phyloP scores from a whole-genome alignment of 2,113 vertebrate species.

The Hassar affinis region DNA sequence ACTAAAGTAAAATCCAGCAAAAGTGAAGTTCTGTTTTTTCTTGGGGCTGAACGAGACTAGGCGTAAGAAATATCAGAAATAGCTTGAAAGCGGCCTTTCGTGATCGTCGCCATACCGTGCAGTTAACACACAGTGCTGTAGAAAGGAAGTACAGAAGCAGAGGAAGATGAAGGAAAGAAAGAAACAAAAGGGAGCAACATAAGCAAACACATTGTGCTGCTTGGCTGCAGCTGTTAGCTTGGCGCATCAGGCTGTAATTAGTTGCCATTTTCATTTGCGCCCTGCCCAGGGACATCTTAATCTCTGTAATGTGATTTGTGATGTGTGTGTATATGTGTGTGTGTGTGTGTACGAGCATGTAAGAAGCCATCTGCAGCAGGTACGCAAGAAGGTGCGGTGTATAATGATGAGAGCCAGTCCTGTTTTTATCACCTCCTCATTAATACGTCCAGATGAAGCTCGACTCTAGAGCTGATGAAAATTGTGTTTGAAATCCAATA shows the following conservation, averaged over 20 bases:
- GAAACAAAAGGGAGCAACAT: not conserved
- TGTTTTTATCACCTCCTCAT: not conserved
- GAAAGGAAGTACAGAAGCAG: not conserved
- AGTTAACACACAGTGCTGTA: not conserved
- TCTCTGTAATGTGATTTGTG: conserved; percentile 13
- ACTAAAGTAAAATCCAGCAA: not conserved
- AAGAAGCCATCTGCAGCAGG: conserved; percentile 5
- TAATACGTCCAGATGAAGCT: not conserved
- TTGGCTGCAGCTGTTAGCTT: not conserved
- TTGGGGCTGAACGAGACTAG: not conserved
- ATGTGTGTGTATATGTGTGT: conserved; percentile 12
- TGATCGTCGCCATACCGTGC: not conserved
- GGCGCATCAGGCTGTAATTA: not conserved
- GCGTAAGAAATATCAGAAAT: not conserved
- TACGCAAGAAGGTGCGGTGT: not conserved
- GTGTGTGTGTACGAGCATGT: not conserved
- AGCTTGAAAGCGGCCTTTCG: too few relatives aligned
- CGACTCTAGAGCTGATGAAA: not conserved
- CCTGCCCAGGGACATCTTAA: conserved; percentile 7
- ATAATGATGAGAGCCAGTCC: not conserved
- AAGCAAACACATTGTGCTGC: not conserved
- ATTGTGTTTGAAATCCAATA: not conserved
- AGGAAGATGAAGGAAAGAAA: not conserved
- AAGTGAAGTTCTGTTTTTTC: not conserved
- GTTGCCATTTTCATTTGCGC: conserved; percentile 3